These are phyloP conservation scores for Eidolon dupreanum DNA, from an alignment of 2,797 vertebrate species.

Conservation along the genomic window DNA sequence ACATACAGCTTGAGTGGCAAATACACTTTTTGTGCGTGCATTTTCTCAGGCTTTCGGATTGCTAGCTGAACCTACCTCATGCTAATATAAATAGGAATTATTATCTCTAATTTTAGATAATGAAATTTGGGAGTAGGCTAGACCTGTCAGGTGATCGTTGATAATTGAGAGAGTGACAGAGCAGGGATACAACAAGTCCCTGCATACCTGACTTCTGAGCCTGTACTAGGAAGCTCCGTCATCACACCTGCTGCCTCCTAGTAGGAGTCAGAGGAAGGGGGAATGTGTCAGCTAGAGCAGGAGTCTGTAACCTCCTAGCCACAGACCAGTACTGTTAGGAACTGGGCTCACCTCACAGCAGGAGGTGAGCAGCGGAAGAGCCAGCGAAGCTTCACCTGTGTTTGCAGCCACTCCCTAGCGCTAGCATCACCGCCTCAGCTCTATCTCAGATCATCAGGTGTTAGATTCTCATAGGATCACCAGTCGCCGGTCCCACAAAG, in stretches of 20 bases:
- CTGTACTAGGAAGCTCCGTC: fast-evolving
- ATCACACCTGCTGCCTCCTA: background rate
- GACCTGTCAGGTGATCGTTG: background rate
- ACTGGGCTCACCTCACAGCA: too few relatives aligned
- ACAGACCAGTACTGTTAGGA: too few relatives aligned
- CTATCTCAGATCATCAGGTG: too few relatives aligned
- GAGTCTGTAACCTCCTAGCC: too few relatives aligned
- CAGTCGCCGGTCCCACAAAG: too few relatives aligned
- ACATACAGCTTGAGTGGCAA: background rate
- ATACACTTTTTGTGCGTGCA: background rate
- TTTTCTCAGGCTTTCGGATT: background rate
- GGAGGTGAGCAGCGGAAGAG: too few relatives aligned
- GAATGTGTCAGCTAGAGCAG: too few relatives aligned
- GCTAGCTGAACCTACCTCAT: background rate
- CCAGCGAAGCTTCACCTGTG: too few relatives aligned
- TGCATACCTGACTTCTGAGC: background rate
- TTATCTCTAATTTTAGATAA: background rate
- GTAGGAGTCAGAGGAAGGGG: background rate
- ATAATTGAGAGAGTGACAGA: background rate
- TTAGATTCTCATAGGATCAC: too few relatives aligned
- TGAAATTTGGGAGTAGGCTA: background rate
- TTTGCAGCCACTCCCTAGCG: too few relatives aligned
- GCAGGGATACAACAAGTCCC: background rate
- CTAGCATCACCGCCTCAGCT: too few relatives aligned
- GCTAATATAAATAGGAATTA: background rate